Evolutionary conservation across 2,113 vertebrate species (phyloP).

Genomic region (Datnioides undecimradiatus): DNA sequence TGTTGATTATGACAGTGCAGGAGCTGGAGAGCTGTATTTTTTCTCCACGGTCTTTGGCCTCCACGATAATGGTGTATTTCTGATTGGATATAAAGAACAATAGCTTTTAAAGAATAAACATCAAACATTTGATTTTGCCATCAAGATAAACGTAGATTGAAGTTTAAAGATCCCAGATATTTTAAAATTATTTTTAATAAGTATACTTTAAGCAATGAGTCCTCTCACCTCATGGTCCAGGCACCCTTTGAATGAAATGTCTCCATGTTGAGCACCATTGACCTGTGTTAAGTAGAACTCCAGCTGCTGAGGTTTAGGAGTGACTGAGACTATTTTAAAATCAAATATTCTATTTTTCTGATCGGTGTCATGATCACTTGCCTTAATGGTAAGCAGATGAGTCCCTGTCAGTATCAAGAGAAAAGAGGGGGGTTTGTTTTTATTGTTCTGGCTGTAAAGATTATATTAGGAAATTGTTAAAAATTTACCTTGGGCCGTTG

Average conservation of each 20-base stretch:
- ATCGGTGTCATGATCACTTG: constrained; percentile 49
- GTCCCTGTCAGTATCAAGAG: constrained; percentile 46
- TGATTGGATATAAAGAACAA: background rate
- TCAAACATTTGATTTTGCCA: background rate
- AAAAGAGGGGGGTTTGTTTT: background rate
- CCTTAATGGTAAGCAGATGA: constrained; percentile 12
- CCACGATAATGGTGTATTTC: constrained; percentile 74
- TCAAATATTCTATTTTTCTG: constrained; percentile 48
- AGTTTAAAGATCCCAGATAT: background rate
- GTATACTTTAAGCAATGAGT: background rate
- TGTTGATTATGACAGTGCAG: constrained; percentile 62
- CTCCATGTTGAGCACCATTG: accelerated
- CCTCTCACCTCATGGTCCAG: constrained; percentile 78
- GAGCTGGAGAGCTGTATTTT: constrained; percentile 57
- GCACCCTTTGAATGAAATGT: constrained; percentile 80
- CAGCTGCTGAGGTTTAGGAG: constrained; percentile 52
- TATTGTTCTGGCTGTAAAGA: background rate
- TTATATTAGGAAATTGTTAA: accelerated
- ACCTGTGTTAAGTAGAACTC: constrained; percentile 78
- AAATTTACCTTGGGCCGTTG: constrained; percentile 66
- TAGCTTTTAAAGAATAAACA: background rate
- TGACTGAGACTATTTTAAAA: constrained; percentile 67
- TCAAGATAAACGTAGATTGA: background rate
- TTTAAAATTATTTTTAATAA: too few species aligned
- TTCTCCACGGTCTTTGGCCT: constrained; percentile 71